Percentiles rank a stretch among this genome's conserved stretches.
Conservation (phyloP, 2,113 vertebrate species). For the Haliaeetus leucogaster region DNA sequence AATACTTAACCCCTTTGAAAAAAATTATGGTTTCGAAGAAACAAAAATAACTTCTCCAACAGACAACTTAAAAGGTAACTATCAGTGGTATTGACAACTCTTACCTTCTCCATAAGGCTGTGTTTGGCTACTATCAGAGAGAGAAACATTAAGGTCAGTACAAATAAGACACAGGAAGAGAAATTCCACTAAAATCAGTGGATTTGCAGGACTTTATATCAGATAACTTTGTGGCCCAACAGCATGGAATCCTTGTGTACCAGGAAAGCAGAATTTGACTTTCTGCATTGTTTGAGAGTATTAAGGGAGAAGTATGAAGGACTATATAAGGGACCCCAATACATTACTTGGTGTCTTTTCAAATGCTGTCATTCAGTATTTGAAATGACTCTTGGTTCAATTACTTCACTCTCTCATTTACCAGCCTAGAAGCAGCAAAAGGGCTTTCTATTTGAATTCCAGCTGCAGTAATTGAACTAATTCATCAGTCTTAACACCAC, state of each 20-base stretch:
- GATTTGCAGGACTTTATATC: neutral
- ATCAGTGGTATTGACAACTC: neutral
- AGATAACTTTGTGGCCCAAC: neutral
- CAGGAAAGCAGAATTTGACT: neutral
- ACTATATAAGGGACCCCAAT: neutral
- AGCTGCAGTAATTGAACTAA: neutral
- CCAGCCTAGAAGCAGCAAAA: neutral
- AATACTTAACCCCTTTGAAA: neutral
- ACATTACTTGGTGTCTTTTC: neutral
- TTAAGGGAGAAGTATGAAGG: neutral
- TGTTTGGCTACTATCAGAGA: neutral
- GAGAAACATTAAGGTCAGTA: neutral
- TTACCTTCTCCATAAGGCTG: neutral
- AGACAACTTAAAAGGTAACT: neutral
- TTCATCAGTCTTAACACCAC: constrained; percentile 14
- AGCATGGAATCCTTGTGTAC: neutral
- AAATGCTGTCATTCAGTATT: neutral
- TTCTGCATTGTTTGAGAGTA: neutral
- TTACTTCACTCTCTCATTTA: neutral
- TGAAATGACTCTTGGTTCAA: neutral
- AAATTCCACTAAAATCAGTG: neutral
- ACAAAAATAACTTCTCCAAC: neutral
- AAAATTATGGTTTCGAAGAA: neutral
- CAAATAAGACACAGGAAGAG: neutral
- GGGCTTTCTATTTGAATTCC: neutral